Base-by-base conservation (phyloP, 2,113 vertebrate species). In the Microtus oregoni region DNA sequence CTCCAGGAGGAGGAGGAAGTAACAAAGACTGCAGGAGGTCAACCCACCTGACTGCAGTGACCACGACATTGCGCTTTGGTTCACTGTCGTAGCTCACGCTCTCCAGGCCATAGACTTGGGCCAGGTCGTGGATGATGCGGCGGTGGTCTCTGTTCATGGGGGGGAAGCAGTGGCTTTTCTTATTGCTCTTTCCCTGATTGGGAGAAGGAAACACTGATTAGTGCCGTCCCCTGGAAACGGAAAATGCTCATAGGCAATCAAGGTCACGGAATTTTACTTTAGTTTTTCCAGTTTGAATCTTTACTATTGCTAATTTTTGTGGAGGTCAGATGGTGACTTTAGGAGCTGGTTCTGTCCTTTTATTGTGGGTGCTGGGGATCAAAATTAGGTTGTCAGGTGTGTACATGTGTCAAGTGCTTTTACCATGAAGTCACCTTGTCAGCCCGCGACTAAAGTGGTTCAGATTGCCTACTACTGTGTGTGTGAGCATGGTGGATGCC, bases 101-200 rank as follows among this genome's bases (percentile, higher is more conserved):
- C 96, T 99, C 99, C 92, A 99, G 98, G 87, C 98, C 98, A 19
- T 99, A 99, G 38, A 98, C 98, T 94, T 99, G 99, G 75, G 99
- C 99, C 95, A 99, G 98, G 91, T 99, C 99, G 14, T 99, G 99
- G 98, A 99, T 99, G 97, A 99, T 98, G 96, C 99, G 99, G 50
- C 99, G 99, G 92, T 99, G 99, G 77, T 99, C 99, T 98, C 99
- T 98, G 98, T 99, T 99, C 99, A 99, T 99, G 30, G 99, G 99
- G 17, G 99, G 99, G 97, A 99, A 99, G 97, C 99, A 99, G 97
- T 99, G 99, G 98, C 99, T 99, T 97, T 99, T 99, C 98, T 99
- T 99, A 17, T 97, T 94, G 94, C 98, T 99, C 94, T 99, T 99
- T 83, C 99, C 99, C 99, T 99, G 97, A 96, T 96, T 90, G 50